A percentile compares a stretch with the other conserved stretches of the same genome.
Evolutionary conservation across 1,140 invertebrate genomes (phyloP).

Genomic region (Ooceraea biroi): DNA sequence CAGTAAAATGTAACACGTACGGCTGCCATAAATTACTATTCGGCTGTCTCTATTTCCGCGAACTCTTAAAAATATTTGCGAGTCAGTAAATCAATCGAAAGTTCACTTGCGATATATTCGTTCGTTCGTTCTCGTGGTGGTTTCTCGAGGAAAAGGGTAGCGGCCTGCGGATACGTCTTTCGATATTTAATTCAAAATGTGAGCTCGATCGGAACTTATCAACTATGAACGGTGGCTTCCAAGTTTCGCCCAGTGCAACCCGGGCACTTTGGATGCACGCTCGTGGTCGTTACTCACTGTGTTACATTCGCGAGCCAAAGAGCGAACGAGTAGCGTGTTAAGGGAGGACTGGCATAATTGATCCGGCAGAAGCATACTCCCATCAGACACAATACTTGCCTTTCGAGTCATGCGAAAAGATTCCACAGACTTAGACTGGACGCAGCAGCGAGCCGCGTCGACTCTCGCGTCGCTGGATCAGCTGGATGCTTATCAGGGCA

Average conservation of each 20-base stretch:
- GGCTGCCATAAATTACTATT: neutral
- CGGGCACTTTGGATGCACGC: constrained; percentile 42
- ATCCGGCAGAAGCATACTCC: constrained; percentile 41
- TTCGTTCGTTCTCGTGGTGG: neutral
- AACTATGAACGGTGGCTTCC: constrained; percentile 40
- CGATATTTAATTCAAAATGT: constrained; percentile 55
- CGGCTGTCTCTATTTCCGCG: neutral
- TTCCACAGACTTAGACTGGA: constrained; percentile 19
- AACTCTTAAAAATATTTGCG: neutral
- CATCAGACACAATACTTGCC: constrained; percentile 39
- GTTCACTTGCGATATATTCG: neutral
- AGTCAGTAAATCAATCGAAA: constrained; percentile 5
- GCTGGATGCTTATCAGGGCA: constrained; percentile 33
- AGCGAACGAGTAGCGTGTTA: constrained; percentile 32
- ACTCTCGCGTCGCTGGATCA: constrained; percentile 23
- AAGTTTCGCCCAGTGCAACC: constrained; percentile 39
- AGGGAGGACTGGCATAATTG: constrained; percentile 51
- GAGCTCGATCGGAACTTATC: constrained; percentile 32
- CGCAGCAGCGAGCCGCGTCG: neutral
- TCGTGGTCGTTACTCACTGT: constrained; percentile 23
- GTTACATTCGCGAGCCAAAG: constrained; percentile 17
- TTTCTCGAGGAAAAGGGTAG: neutral
- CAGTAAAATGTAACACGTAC: neutral
- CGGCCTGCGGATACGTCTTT: constrained; percentile 27
- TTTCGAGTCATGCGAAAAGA: constrained; percentile 50